phyloP scores from a whole-genome alignment of 2,888 invertebrate genomes.

The Chymomyza fuscimana region DNA sequence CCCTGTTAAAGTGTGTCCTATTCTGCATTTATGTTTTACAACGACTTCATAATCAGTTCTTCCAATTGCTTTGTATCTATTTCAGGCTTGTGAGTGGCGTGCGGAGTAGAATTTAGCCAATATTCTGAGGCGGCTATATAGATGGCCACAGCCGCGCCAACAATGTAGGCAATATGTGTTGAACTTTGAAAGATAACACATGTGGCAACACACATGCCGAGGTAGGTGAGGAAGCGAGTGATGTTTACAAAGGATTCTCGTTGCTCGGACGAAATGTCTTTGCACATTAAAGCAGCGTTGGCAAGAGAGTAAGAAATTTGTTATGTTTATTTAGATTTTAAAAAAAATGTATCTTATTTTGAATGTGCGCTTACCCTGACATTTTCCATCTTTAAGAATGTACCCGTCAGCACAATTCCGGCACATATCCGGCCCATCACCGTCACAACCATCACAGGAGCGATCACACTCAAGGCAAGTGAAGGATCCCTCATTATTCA shows the following conservation, averaged over 20 bases:
- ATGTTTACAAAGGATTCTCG: constrained; percentile 83
- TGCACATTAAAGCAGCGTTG: background rate
- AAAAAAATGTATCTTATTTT: background rate
- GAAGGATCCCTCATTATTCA: constrained; percentile 92
- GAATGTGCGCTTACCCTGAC: constrained; percentile 83
- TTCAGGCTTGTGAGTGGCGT: constrained; percentile 71
- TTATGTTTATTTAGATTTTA: constrained; percentile 15
- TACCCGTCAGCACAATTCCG: constrained; percentile 88
- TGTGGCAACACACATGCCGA: constrained; percentile 91
- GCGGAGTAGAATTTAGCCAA: constrained; percentile 80
- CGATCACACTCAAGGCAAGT: constrained; percentile 89
- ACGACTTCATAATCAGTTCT: constrained; percentile 79
- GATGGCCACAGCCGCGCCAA: constrained; percentile 88
- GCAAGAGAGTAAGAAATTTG: constrained; percentile 1
- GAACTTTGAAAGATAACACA: constrained; percentile 92
- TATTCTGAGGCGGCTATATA: constrained; percentile 94
- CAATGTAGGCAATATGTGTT: constrained; percentile 86
- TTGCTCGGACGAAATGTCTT: constrained; percentile 80
- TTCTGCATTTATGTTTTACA: constrained; percentile 53
- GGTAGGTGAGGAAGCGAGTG: constrained; percentile 90
- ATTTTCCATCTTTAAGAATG: constrained; percentile 86
- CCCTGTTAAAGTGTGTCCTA: constrained; percentile 15
- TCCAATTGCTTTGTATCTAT: constrained; percentile 78
- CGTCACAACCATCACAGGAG: constrained; percentile 90
- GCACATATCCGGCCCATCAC: constrained; percentile 96